A percentile compares a stretch with the other conserved stretches of the same genome.
Conservation (phyloP, 2,113 vertebrate species). For the Anser brachyrhynchus region DNA sequence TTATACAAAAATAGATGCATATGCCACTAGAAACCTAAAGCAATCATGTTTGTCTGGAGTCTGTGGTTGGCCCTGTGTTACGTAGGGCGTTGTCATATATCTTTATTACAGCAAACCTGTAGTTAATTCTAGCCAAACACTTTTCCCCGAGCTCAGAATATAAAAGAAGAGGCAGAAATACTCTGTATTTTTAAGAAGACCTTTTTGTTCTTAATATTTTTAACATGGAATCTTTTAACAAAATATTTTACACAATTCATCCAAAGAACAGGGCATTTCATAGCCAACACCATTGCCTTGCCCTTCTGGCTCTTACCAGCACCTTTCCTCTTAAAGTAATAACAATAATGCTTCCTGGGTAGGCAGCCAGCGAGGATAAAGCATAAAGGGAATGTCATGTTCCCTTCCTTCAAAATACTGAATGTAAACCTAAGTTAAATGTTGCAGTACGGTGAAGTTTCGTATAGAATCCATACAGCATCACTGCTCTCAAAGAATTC, state of each 20-base stretch:
- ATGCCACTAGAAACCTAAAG: conserved; percentile 53
- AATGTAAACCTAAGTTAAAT: conserved; percentile 19
- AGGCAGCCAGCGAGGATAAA: conserved; percentile 37
- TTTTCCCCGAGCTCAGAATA: conserved; percentile 62
- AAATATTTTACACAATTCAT: conserved; percentile 72
- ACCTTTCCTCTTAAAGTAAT: conserved; percentile 68
- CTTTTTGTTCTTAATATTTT: conserved; percentile 72
- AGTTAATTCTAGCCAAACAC: conserved; percentile 58
- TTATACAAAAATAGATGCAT: neutral
- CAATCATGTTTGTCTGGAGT: conserved; percentile 23
- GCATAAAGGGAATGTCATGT: neutral
- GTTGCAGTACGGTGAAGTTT: neutral
- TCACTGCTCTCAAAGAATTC: conserved; percentile 30
- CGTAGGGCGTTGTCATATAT: conserved; percentile 56
- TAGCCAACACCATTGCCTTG: conserved; percentile 64
- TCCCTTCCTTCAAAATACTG: conserved; percentile 17
- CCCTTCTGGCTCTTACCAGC: conserved; percentile 77
- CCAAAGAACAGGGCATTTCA: conserved; percentile 75
- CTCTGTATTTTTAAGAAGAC: conserved; percentile 74
- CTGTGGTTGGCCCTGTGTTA: conserved; percentile 56
- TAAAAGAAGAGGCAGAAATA: conserved; percentile 64
- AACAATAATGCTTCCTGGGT: conserved; percentile 36
- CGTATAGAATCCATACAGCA: neutral
- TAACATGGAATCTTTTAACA: conserved; percentile 76
- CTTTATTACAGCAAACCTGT: conserved; percentile 55